Evolutionary conservation across 1,140 invertebrate genomes (phyloP).

Genomic region (Ceratitis capitata): DNA sequence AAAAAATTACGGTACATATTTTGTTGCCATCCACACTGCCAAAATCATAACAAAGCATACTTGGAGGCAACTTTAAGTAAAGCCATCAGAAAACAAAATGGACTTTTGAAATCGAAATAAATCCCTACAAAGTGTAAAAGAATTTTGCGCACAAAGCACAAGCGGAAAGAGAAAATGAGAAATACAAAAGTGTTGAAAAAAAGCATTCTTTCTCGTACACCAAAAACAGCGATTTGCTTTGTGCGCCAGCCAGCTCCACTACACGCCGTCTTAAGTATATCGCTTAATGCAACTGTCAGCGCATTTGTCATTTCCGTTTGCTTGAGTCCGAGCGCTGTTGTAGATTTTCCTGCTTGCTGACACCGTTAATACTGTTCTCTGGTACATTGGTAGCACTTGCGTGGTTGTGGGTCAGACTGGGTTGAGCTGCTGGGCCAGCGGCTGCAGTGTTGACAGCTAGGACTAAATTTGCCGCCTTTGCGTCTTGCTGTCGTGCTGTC

Average conservation of each 20-base stretch:
- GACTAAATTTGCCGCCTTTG: background rate
- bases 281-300: slow-evolving; percentile 37
- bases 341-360: background rate
- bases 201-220: background rate
- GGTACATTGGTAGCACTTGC: background rate
- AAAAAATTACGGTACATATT: background rate
- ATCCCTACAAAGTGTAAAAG: slow-evolving; percentile 14
- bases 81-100: slow-evolving; percentile 2
- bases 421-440: background rate
- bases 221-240: background rate
- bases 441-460: background rate
- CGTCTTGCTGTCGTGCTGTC: background rate
- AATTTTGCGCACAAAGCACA: background rate
- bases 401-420: background rate
- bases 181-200: background rate
- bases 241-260: background rate
- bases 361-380: background rate
- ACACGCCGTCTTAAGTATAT: slow-evolving; percentile 7
- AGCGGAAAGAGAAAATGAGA: background rate
- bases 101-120: slow-evolving; percentile 22
- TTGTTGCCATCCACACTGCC: background rate
- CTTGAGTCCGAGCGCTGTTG: background rate
- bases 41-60: slow-evolving; percentile 8
- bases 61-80: slow-evolving; percentile 21
- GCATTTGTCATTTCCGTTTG: slow-evolving; percentile 36